Evolutionary conservation across 2,797 vertebrate species (phyloP), one percentile per base, ranked within the genome.

Genomic region (Crenuchus spilurus): DNA sequence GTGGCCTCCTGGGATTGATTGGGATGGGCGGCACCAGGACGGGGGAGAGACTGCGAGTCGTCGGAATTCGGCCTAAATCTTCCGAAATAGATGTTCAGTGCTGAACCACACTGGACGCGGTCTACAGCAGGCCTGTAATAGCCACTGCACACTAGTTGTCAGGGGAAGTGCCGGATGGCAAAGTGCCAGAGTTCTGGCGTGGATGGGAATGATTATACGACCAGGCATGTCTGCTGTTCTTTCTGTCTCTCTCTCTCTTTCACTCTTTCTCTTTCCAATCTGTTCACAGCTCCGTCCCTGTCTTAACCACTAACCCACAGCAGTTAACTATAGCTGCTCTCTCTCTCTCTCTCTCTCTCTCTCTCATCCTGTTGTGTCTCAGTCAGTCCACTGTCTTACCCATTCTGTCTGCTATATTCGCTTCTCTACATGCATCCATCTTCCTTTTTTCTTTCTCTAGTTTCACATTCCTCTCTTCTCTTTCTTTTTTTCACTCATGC

Each of bases 151-250:
- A 39, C 75, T 74, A 69, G 79, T 73, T 80, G 71, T 68, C 66
- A 63, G 65, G 75, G 81, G 81, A 83, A 85, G 80, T 76, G 68
- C 73, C 41, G 52, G 37, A 52, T 80, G 76, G 74, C 63, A 6
- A 5, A 2, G 39, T 39, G 62, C 68, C 81, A 82, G 72, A 44
- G 54, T 61, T 72, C 62, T 60, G 63, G 84, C 86, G 83, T 83
- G 88, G 91, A 92, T 91, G 89, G 87, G 82, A 87, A 89, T 92
- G 91, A 93, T 93, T 92, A 93, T 81, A 92, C 88, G 90, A 86
- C 90, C 88, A 82, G 75, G 46, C 77, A 72, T 49, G 67, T 72
- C 75, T 79, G 74, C 37, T 54, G 71, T 66, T 74, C 33, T 66
- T 28, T 73, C 39, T 67, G 22, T 67, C 72, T 65, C 69, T 71